Evolutionary conservation across 2,113 vertebrate species (phyloP).

Genomic region (Corythaeola cristata): DNA sequence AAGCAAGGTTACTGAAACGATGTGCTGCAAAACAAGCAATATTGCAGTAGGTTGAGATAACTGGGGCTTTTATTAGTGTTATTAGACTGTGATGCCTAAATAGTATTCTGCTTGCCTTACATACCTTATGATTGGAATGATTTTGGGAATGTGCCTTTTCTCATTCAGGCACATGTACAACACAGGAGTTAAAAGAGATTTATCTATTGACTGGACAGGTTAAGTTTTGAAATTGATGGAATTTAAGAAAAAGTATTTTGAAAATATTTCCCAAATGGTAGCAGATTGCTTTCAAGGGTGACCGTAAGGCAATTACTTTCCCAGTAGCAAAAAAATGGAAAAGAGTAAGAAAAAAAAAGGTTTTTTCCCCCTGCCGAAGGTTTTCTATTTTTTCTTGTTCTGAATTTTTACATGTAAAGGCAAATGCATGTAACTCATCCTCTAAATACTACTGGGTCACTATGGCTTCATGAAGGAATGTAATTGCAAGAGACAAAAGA

Average conservation of each 20-base stretch:
- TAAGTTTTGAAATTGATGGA: neutral
- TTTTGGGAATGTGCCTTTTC: neutral
- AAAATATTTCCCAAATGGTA: neutral
- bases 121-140: neutral
- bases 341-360: neutral
- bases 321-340: neutral
- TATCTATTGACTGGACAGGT: neutral
- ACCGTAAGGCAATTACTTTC: neutral
- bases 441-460: neutral
- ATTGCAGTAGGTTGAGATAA: neutral
- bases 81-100: neutral
- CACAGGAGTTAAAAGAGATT: neutral
- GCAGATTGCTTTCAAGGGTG: neutral
- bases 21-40: neutral
- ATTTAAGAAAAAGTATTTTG: neutral
- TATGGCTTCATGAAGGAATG: neutral
- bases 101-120: neutral
- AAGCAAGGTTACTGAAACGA: neutral
- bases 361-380: rapidly evolving
- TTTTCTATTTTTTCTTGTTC: neutral
- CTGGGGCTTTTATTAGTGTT: neutral
- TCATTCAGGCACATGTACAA: neutral
- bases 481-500: neutral
- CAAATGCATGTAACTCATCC: neutral
- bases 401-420: neutral